Evolutionary conservation across 2,888 invertebrate genomes (phyloP), one percentile per base, ranked within the genome.

Genomic region (Cylindroiulus punctatus): DNA sequence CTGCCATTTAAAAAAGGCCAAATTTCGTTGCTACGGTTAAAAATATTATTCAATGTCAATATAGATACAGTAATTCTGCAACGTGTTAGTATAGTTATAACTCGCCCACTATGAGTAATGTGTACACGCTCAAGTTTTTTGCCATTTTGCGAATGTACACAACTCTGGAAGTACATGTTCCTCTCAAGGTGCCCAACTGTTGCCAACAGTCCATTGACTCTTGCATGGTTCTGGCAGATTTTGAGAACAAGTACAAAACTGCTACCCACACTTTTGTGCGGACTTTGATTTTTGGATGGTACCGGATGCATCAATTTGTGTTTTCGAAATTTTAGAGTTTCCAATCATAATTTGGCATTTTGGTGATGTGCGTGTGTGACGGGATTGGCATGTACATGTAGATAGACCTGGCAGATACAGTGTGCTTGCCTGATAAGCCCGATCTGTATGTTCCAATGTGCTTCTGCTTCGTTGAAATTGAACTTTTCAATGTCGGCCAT

Each of bases 1-100:
- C 44, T 44, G 44, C 44, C 5, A 10, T 52, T 52, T 52, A 1
- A n/a, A 1, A n/a, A n/a, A 12, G 2, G n/a, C n/a, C n/a, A 52
- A 17, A 52, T 47, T 40, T 47, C 52, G 52, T 52, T 52, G 52
- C 52, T 52, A 52, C 7, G 52, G 52, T 52, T 52, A 52, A 52
- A 52, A 52, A 52, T 52, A 52, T 19, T 52, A n/a, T 52, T 52
- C 52, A 52, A 52, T n/a, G 52, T 52, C 52, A 52, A 52, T 52
- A 52, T 52, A 52, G 52, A 52, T 52, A 52, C 52, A 52, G 52
- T 52, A 52, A 52, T 52, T n/a, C 52, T 52, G 52, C 52, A 52
- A 52, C n/a, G n/a, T 52, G 52, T 52, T 52, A 52, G n/a, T 52
- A 52, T 44, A 52, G 52, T 52, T 52, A 19, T 52, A 52, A 52